Evolutionary conservation across 2,113 vertebrate genomes (phyloP).

Genomic region (Microcebus murinus): DNA sequence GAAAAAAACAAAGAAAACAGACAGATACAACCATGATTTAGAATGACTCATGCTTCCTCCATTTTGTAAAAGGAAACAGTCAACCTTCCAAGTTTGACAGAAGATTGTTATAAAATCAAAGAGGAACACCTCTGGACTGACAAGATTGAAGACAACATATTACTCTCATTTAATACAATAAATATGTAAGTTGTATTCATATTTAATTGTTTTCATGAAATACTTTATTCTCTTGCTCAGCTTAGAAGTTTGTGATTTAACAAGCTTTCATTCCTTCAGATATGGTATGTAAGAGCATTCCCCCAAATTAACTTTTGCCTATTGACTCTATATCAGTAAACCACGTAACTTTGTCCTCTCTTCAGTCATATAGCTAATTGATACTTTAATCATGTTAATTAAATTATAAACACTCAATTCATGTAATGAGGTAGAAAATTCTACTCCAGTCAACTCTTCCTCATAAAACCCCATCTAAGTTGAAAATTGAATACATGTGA

Average conservation of each 20-base stretch:
- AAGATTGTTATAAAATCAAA: background rate
- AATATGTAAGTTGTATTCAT: background rate
- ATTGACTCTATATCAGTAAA: background rate
- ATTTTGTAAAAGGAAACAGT: background rate
- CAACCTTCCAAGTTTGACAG: background rate
- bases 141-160: background rate
- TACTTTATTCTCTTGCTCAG: background rate
- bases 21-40: background rate
- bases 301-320: background rate
- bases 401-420: slow-evolving; percentile 28
- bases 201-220: background rate
- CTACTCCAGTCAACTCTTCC: slow-evolving; percentile 40
- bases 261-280: background rate
- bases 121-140: background rate
- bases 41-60: background rate
- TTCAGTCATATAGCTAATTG: background rate
- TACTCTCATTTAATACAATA: background rate
- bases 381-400: slow-evolving; percentile 56
- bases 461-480: background rate
- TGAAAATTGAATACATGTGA: background rate
- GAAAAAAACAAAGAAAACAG: background rate
- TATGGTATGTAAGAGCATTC: background rate
- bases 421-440: slow-evolving; percentile 51
- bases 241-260: background rate
- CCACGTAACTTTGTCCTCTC: background rate